Base-by-base conservation (phyloP, 2,113 vertebrate species). In the Pelobates fuscus region DNA sequence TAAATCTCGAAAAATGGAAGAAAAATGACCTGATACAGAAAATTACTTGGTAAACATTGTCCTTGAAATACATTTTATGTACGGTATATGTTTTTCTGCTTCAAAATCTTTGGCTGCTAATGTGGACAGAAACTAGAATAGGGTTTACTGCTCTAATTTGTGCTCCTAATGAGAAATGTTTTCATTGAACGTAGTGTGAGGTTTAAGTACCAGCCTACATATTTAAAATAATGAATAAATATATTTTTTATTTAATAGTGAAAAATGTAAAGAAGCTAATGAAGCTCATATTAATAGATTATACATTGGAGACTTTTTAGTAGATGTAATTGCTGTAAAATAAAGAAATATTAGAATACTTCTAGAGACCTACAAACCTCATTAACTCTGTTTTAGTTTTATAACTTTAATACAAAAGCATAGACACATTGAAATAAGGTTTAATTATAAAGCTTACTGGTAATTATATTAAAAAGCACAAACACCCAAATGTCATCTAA, bases 151-250 rank as follows among this genome's bases (percentile, higher is more conserved):
- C 20, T 24, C 67, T 14, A 55, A 24, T 41, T 15, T 17, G n/a
- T 32, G 29, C 11, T 55, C 26, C 29, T 68, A 68, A 69, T 52
- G 27, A 12, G 67, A 55, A 21, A 57, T 58, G 18, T 11, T 20
- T 14, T 17, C 27, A 70, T 58, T 12, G 29, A 24, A 43, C 27
- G 52, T 23, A 23, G 67, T 59, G 7, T 11, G 15, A 59, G 11
- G n/a, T 71, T 49, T n/a, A 12, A 15, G 55, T 11, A 20, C 32
- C 15, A 21, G n/a, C 3, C 12, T 17, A n/a, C 46, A 71, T 2
- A 17, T 20, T n/a, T 5, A 0, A 20, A 59, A 76, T 72, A 80
- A 79, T 78, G 37, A 84, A 77, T 72, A 20, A 80, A 32, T 71
- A 58, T 30, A 46, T 59, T 80, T 66, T 78, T 49, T 49, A 68